Evolutionary conservation across 1,140 invertebrate genomes (phyloP).

Genomic region (Ceratosolen solmsi): DNA sequence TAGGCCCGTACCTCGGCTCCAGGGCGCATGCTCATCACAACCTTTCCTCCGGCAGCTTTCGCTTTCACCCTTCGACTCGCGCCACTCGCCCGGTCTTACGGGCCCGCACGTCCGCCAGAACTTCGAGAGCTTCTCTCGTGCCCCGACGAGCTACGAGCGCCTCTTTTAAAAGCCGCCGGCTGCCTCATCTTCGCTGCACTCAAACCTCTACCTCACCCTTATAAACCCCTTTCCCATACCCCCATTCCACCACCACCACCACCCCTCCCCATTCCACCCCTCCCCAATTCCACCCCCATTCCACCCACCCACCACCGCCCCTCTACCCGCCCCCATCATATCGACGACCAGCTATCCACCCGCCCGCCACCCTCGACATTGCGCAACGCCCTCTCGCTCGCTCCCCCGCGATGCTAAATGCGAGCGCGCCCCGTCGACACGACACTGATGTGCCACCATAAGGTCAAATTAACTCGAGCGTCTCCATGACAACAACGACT

Average conservation of each 20-base stretch:
- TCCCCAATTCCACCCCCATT: background rate
- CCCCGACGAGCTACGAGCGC: background rate
- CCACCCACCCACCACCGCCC: background rate
- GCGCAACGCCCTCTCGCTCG: too few relatives aligned
- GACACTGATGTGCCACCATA: slow-evolving; percentile 50
- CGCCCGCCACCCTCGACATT: background rate
- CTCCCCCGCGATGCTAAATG: background rate
- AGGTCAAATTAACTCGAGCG: slow-evolving; percentile 72
- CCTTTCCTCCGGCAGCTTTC: slow-evolving; percentile 11
- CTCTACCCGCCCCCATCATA: background rate
- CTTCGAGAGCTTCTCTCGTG: background rate
- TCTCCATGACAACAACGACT: slow-evolving; percentile 72
- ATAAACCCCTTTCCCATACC: too few relatives aligned
- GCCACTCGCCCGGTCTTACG: background rate
- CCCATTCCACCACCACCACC: too few relatives aligned
- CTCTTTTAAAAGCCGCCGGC: background rate
- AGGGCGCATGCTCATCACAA: slow-evolving; percentile 27
- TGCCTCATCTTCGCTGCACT: background rate
- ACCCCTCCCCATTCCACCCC: slow-evolving; percentile 25
- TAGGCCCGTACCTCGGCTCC: too few relatives aligned
- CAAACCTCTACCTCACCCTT: slow-evolving; percentile 48
- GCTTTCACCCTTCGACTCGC: background rate
- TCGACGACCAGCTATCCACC: background rate
- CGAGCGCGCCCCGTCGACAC: slow-evolving; percentile 25
- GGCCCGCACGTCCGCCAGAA: background rate